These are phyloP conservation scores for Arnoldichthys spilopterus DNA, from an alignment of 2,797 vertebrate species.

Conservation along the genomic window DNA sequence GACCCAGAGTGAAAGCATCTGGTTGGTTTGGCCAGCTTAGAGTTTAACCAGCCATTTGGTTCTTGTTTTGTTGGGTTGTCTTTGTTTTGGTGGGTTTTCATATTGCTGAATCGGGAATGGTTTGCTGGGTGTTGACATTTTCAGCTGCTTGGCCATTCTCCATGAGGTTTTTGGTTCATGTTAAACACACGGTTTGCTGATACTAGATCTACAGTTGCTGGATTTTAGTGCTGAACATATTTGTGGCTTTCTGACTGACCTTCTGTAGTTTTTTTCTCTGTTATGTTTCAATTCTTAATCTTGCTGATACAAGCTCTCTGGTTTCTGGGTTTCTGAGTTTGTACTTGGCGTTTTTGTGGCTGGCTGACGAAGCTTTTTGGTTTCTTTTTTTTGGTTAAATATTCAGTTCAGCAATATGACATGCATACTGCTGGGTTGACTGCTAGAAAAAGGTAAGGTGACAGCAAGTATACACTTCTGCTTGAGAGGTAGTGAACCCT, in stretches of 20 bases:
- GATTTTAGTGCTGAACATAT: slow-evolving; percentile 21
- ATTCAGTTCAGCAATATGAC: not conserved
- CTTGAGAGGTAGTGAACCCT: not conserved
- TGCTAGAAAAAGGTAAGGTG: slow-evolving; percentile 1
- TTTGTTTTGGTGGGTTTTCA: not conserved
- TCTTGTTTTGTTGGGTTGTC: slow-evolving; percentile 14
- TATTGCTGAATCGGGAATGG: slow-evolving; percentile 10
- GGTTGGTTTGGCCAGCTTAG: not conserved
- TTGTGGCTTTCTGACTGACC: slow-evolving; percentile 39
- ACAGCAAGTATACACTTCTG: no score
- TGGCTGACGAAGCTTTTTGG: slow-evolving; percentile 26
- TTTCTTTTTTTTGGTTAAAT: not conserved
- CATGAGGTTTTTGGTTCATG: not conserved
- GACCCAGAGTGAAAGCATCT: not conserved
- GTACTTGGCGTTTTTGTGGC: slow-evolving; percentile 43
- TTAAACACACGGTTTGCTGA: not conserved
- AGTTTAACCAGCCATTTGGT: not conserved
- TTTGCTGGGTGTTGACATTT: slow-evolving; percentile 1
- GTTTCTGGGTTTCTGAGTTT: slow-evolving; percentile 33
- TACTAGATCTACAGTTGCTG: not conserved
- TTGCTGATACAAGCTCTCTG: slow-evolving; percentile 24
- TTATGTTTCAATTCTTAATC: slow-evolving; percentile 7
- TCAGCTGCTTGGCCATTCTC: slow-evolving; percentile 18
- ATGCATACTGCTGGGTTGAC: slow-evolving; percentile 9
- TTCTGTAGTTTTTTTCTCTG: slow-evolving; percentile 4